phyloP scores from a whole-genome alignment of 2,888 invertebrate genomes.

The Ephialtes manifestator region DNA sequence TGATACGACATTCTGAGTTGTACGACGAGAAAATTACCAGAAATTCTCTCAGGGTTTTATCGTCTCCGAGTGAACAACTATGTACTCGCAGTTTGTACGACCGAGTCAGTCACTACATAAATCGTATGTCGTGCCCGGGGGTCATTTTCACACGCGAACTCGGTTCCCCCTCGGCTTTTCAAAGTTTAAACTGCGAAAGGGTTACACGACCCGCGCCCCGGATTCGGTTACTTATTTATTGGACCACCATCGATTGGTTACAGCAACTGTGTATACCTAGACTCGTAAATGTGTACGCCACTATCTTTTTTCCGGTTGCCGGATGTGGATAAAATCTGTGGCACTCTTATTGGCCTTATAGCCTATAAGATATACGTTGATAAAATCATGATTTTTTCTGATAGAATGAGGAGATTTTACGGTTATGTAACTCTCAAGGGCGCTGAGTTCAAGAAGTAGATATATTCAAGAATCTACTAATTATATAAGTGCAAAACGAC shows the following conservation, averaged over 20 bases:
- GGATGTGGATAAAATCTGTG: not conserved
- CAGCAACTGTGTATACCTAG: constrained; percentile 71
- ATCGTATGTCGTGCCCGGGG: constrained; percentile 50
- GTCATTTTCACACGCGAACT: constrained; percentile 70
- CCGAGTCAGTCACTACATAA: constrained; percentile 45
- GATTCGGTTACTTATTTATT: constrained; percentile 84
- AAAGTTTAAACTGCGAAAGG: constrained; percentile 81
- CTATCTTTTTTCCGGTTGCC: constrained; percentile 35
- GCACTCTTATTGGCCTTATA: not conserved
- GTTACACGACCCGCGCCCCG: constrained; percentile 71
- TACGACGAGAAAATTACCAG: constrained; percentile 30
- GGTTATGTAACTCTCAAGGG: no score
- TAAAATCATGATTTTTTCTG: not conserved
- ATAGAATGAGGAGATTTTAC: not conserved
- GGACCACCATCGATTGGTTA: constrained; percentile 81
- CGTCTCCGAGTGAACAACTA: constrained; percentile 11
- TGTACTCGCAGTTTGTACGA: not conserved
- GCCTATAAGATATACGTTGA: no score
- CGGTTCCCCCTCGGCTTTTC: constrained; percentile 56
- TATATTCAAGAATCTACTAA: no score
- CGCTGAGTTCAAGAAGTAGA: no score
- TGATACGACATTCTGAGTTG: constrained; percentile 34
- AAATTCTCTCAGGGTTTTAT: constrained; percentile 32
- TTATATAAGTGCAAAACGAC: no score
- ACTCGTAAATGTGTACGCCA: not conserved